These are phyloP conservation scores for Thymallus thymallus DNA, from an alignment of 2,113 vertebrate genomes.

Conservation along the genomic window DNA sequence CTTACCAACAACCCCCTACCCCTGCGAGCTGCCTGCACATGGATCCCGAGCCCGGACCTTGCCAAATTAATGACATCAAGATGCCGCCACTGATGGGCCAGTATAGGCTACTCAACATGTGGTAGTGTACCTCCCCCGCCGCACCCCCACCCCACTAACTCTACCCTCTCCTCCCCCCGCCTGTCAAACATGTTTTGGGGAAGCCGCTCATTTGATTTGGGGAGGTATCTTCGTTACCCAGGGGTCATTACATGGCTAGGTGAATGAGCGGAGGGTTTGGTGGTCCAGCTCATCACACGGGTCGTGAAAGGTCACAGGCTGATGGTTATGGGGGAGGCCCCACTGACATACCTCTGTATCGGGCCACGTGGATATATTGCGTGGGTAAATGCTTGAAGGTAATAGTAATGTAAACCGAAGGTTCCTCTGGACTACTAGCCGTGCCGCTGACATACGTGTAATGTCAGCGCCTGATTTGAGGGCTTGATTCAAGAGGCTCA, in stretches of 20 bases:
- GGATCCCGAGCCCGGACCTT: constrained; percentile 83
- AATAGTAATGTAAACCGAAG: constrained; percentile 69
- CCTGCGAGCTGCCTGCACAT: constrained; percentile 77
- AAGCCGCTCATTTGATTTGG: constrained; percentile 63
- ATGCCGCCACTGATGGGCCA: constrained; percentile 78
- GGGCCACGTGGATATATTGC: constrained; percentile 28
- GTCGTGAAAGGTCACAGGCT: constrained; percentile 64
- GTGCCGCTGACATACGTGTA: constrained; percentile 40
- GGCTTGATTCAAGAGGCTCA: constrained; percentile 57
- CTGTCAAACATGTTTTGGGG: constrained; percentile 75
- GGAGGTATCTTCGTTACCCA: constrained; percentile 64
- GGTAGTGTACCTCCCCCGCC: constrained; percentile 61
- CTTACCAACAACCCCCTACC: constrained; percentile 70
- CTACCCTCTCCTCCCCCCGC: constrained; percentile 26
- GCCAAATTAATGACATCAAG: constrained; percentile 97
- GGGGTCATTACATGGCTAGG: constrained; percentile 75
- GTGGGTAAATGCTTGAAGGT: constrained; percentile 7
- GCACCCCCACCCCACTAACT: constrained; percentile 32
- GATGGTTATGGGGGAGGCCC: constrained; percentile 23
- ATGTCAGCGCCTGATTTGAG: constrained; percentile 37
- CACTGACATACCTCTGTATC: constrained; percentile 30
- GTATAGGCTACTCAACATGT: constrained; percentile 61
- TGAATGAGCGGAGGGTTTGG: constrained; percentile 59
- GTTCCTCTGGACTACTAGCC: constrained; percentile 30
- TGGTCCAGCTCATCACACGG: constrained; percentile 69